Evolutionary conservation across 1,140 invertebrate species (phyloP), one percentile per base, ranked within the genome.

Genomic region (Ptiloglossa arizonensis): DNA sequence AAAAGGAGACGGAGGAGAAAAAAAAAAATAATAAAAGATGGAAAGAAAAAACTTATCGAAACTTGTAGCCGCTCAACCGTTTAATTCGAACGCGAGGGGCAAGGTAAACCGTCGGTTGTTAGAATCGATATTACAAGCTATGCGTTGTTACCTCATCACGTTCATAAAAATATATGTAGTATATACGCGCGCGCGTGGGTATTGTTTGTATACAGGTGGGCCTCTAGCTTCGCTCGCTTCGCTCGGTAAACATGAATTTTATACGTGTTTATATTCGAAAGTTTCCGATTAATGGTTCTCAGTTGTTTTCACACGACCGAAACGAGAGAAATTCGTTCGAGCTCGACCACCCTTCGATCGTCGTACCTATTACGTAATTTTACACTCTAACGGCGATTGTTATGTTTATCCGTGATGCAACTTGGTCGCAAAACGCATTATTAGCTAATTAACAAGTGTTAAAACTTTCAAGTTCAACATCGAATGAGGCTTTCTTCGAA

Each of bases 381-480:
- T 62, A 62, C 66, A 83, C 78, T 52, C 64, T 80, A 83, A 83
- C 79, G 81, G 81, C 79, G 82, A 35, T 79, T 81, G 35, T 79
- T 54, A 70, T 24, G 54, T 59, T 64, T 56, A 64, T 67, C 54
- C 56, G 29, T 35, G n/a, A 62, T 54, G 44, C 66, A 38, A 60
- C 32, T 35, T 73, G 27, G 27, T 73, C 52, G 56, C 72, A 56
- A 50, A 32, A 62, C 78, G 48, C 77, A 44, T 86, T 84, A 87
- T 86, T 86, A 90, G 89, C 89, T 89, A 91, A 91, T 91, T 88
- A 92, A 92, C 91, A 92, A 89, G 86, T 89, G 87, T 92, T 92
- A 90, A 92, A 92, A 92, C 90, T 92, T 92, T 91, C 86, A 92
- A 92, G 87, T 91, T 91, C 90, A 92, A 92, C 91, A 91, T 90